These are phyloP conservation scores for Papilio polyxenes DNA, from an alignment of 1,140 invertebrate species.

Conservation along the genomic window DNA sequence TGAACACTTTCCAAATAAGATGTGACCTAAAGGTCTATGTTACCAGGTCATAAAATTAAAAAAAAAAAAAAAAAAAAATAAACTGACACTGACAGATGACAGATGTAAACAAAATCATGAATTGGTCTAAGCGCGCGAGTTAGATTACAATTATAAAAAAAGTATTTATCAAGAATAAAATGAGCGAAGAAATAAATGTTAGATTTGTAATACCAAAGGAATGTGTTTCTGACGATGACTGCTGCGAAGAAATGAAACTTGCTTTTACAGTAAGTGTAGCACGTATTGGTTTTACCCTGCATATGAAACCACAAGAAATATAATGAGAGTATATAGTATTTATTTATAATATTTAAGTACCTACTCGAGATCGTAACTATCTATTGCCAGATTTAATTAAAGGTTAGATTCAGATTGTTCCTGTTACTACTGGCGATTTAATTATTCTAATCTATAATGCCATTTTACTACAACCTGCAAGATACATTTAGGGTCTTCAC, in stretches of 20 bases:
- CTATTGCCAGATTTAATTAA: background rate
- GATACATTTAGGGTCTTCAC: too few relatives aligned
- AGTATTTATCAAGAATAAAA: constrained; percentile 44
- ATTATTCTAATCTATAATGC: too few relatives aligned
- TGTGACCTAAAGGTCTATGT: too few relatives aligned
- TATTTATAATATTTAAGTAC: background rate
- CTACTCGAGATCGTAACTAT: background rate
- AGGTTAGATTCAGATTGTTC: too few relatives aligned
- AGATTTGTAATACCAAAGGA: constrained; percentile 74
- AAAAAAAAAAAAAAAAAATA: too few relatives aligned
- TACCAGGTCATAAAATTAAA: too few relatives aligned
- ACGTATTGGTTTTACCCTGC: background rate
- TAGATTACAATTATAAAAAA: constrained; percentile 35
- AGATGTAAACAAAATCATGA: constrained; percentile 49
- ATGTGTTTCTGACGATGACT: constrained; percentile 67
- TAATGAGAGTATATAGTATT: constrained; percentile 24
- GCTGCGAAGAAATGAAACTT: constrained; percentile 74
- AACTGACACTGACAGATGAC: constrained; percentile 39
- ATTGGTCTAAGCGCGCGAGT: constrained; percentile 38
- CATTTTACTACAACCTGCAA: too few relatives aligned
- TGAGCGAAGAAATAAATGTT: constrained; percentile 72
- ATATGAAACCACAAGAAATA: background rate
- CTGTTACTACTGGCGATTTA: too few relatives aligned
- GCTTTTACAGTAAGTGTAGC: constrained; percentile 67
- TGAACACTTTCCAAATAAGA: too few relatives aligned